phyloP scores from a whole-genome alignment of 2,797 vertebrate species.

The Zalophus californianus region DNA sequence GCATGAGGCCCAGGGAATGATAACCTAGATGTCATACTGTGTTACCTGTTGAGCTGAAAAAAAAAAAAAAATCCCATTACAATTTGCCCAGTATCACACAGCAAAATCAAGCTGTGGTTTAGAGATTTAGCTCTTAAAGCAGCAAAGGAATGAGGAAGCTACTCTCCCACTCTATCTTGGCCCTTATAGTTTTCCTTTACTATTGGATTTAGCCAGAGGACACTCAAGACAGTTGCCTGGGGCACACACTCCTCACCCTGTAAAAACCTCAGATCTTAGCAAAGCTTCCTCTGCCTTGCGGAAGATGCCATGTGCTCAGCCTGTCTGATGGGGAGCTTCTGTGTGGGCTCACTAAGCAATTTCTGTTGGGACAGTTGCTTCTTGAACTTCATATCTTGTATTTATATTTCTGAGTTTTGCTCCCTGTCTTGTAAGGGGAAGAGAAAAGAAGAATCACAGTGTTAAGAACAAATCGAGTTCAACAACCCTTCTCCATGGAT shows the following conservation, averaged over 20 bases:
- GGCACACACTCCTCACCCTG: slow-evolving; percentile 39
- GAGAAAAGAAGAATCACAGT: not conserved
- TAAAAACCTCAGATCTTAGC: slow-evolving; percentile 57
- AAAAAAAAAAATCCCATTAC: slow-evolving; percentile 55
- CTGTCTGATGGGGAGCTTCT: not conserved
- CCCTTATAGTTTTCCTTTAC: slow-evolving; percentile 37
- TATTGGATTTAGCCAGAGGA: slow-evolving; percentile 63
- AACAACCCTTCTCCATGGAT: not conserved
- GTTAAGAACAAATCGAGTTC: not conserved
- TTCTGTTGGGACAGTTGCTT: not conserved
- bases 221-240: not conserved
- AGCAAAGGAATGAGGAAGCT: not conserved
- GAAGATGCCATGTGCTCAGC: not conserved
- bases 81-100: slow-evolving; percentile 10
- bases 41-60: slow-evolving; percentile 62
- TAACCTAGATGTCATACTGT: slow-evolving; percentile 37
- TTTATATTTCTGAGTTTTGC: not conserved
- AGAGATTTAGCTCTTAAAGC: slow-evolving; percentile 41
- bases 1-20: not conserved
- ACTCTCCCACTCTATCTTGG: not conserved
- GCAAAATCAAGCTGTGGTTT: not conserved
- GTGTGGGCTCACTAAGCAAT: not conserved
- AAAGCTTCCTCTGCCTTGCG: not conserved
- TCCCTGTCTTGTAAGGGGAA: not conserved
- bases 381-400: not conserved